Base-by-base conservation (phyloP, 2,113 vertebrate genomes). In the Platanista minor region DNA sequence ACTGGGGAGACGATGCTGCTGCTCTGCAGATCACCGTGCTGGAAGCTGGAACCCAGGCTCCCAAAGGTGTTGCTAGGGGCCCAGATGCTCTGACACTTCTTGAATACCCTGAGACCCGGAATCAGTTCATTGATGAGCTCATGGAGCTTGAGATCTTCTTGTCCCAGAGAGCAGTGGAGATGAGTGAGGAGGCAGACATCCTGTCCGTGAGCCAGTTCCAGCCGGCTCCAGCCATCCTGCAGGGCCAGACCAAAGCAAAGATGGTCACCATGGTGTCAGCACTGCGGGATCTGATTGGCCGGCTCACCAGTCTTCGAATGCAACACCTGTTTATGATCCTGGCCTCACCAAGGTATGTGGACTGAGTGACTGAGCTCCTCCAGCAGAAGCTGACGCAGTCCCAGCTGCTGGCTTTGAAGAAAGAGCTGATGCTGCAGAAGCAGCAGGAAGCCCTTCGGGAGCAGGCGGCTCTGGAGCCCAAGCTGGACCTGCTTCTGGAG, bases 261-360 rank as follows among this genome's bases (percentile, higher is more conserved):
- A 87, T 99, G 93, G 96, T 95, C 25, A 74, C 97, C 43, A 99
- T 99, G 98, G 98, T 99, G 96, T 98, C 98, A 2, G 75, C 86
- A 8, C 97, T 99, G 36, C 98, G 98, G 92, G 97, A 97, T 27
- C 98, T 99, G 84, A 98, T 99, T 96, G 98, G 91, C 46, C 98
- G 95, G 77, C 98, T 99, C 81, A 99, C 99, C 84, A 98, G 96
- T 49, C 98, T 99, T 54, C 98, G 99, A 94, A 99, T 99, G 99
- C 99, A 99, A 88, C 99, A 99, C 97, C 98, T 99, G 96, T 99
- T 99, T 96, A 99, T 99, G 98, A 99, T 99, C 98, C 99, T 99
- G 64, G 99, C 99, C 6, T 99, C 99, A 0, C 99, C 99, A 4
- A 99, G 99, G 97, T 99, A 99, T 57, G 99, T 99, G 96, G 99